phyloP scores from a whole-genome alignment of 2,113 vertebrate species.

The Anseranas semipalmata region DNA sequence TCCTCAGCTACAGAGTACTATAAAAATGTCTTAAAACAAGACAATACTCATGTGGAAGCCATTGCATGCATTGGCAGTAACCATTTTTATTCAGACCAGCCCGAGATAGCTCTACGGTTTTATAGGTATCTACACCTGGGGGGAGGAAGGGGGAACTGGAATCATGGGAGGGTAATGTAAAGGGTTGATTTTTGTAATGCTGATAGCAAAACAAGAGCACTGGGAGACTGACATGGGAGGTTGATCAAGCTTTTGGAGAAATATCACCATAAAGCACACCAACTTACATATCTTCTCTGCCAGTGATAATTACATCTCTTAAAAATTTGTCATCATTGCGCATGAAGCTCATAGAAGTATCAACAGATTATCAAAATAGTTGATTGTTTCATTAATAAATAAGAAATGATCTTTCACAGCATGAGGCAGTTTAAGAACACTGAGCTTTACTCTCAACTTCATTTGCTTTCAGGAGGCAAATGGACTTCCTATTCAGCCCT shows the following conservation, averaged over 20 bases:
- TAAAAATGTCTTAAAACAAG: conserved; percentile 94
- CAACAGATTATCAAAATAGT: neutral
- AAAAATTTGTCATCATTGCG: neutral
- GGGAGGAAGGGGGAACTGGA: neutral
- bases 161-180: neutral
- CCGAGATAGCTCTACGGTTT: conserved; percentile 93
- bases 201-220: neutral
- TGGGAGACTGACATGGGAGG: neutral
- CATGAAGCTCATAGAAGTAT: neutral
- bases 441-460: neutral
- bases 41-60: conserved; percentile 95
- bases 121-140: conserved; percentile 82
- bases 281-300: neutral
- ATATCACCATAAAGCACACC: neutral
- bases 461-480: neutral
- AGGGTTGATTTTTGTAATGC: neutral
- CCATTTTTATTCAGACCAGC: conserved; percentile 97
- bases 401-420: neutral
- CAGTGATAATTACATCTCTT: neutral
- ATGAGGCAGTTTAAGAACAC: neutral
- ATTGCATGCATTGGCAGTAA: conserved; percentile 97
- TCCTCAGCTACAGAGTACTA: conserved; percentile 91
- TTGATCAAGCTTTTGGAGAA: neutral
- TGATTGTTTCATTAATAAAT: neutral
- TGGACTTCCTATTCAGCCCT: neutral